Evolutionary conservation across 2,113 vertebrate species (phyloP).

Genomic region (Hylia prasina): DNA sequence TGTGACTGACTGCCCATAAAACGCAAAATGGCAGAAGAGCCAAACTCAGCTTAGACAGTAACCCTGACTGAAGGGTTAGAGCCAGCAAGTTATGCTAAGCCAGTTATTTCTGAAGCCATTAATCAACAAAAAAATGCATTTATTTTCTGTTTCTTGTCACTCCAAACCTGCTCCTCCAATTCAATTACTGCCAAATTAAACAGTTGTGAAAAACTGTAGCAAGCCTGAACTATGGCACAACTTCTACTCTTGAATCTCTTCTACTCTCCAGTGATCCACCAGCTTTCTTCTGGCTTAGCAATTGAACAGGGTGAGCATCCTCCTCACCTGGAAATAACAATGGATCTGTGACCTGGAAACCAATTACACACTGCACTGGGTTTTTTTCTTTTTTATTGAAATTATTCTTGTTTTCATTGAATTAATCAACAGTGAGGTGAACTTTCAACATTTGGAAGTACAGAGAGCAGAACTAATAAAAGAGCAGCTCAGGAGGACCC

Average conservation of each 20-base stretch:
- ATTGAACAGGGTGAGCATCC: not conserved
- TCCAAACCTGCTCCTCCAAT: not conserved
- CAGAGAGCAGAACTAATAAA: not conserved
- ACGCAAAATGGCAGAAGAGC: not conserved
- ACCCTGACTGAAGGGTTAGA: not conserved
- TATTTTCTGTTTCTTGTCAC: not conserved
- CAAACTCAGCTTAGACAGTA: not conserved
- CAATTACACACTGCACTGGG: not conserved
- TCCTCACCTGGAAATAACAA: not conserved
- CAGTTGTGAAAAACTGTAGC: not conserved
- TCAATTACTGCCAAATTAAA: not conserved
- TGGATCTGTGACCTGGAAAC: not conserved
- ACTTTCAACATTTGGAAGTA: not conserved
- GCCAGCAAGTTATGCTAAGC: not conserved
- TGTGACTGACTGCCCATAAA: not conserved
- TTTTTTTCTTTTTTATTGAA: not conserved
- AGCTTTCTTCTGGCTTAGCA: not conserved
- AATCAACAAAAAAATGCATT: not conserved
- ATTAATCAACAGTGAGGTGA: not conserved
- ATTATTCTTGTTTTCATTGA: not conserved
- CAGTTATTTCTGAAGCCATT: not conserved
- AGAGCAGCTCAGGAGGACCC: not conserved
- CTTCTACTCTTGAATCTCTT: not conserved
- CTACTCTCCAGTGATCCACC: not conserved
- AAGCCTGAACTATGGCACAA: not conserved